A percentile compares a stretch with the other conserved stretches of the same genome.
Conservation (phyloP, 2,797 vertebrate species). For the Echiichthys vipera region DNA sequence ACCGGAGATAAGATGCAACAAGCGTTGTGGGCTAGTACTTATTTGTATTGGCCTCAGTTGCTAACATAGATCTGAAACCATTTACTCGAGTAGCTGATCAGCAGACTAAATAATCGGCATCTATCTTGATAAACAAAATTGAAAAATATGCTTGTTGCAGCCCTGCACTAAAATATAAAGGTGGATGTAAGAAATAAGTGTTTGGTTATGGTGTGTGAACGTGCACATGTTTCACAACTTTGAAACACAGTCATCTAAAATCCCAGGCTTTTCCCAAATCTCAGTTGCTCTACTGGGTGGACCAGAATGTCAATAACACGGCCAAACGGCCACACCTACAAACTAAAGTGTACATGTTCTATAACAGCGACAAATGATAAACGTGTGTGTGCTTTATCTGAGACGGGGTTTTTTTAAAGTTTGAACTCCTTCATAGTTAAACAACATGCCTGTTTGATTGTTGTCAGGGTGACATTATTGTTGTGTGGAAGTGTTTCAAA, state of each 20-base stretch:
- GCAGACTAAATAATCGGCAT: background rate
- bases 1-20: background rate
- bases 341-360: background rate
- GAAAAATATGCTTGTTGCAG: background rate
- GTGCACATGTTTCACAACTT: background rate
- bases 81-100: background rate
- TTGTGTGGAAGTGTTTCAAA: background rate
- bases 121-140: background rate
- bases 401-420: background rate
- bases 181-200: too few relatives aligned
- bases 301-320: conserved; percentile 6
- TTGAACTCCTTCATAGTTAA: background rate
- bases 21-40: fast-evolving
- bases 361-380: background rate
- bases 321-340: conserved; percentile 23
- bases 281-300: conserved; percentile 7
- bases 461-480: background rate
- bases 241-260: background rate
- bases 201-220: background rate
- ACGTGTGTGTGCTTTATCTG: background rate
- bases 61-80: background rate
- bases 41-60: background rate
- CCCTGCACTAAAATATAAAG: background rate
- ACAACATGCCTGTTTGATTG: background rate
- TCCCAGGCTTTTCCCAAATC: background rate